These are phyloP conservation scores for Neoniphon sammara DNA, from an alignment of 2,797 vertebrate species.

Conservation along the genomic window DNA sequence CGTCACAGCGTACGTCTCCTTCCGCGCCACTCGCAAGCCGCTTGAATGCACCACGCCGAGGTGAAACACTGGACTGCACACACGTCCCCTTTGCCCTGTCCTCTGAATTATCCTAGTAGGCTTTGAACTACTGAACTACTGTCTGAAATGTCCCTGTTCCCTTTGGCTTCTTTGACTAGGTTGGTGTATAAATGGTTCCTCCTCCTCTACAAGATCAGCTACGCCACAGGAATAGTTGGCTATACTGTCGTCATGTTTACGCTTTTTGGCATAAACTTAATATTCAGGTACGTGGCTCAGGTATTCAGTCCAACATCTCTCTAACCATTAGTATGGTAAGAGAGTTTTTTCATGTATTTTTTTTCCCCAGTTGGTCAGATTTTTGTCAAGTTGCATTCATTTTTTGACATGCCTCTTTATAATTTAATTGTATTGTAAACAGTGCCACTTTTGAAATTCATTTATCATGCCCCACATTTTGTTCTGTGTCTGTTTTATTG, in stretches of 20 bases:
- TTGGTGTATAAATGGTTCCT: constrained; percentile 99
- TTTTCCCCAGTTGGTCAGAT: too few species aligned
- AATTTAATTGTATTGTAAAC: too few species aligned
- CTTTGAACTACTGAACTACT: not conserved
- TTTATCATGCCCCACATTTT: not conserved
- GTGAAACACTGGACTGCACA: constrained; percentile 66
- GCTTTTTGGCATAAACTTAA: constrained; percentile 95
- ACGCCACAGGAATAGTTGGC: constrained; percentile 94
- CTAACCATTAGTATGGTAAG: not conserved
- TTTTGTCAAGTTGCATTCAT: too few species aligned
- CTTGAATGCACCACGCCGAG: constrained; percentile 95
- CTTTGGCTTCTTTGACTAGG: constrained; percentile 71
- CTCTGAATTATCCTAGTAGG: not conserved
- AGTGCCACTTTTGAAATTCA: not conserved
- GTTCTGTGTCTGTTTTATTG: not conserved
- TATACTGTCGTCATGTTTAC: constrained; percentile 99
- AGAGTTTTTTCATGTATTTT: too few species aligned
- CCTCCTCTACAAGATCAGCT: constrained; percentile 98
- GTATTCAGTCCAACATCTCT: not conserved
- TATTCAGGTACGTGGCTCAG: constrained; percentile 96
- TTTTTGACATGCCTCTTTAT: too few species aligned
- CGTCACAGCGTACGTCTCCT: constrained; percentile 94
- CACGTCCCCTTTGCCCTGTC: not conserved
- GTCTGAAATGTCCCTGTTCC: not conserved
- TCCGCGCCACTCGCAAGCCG: constrained; percentile 94